Conservation (phyloP, 2,797 vertebrate species). For the Neostethus bicornis region DNA sequence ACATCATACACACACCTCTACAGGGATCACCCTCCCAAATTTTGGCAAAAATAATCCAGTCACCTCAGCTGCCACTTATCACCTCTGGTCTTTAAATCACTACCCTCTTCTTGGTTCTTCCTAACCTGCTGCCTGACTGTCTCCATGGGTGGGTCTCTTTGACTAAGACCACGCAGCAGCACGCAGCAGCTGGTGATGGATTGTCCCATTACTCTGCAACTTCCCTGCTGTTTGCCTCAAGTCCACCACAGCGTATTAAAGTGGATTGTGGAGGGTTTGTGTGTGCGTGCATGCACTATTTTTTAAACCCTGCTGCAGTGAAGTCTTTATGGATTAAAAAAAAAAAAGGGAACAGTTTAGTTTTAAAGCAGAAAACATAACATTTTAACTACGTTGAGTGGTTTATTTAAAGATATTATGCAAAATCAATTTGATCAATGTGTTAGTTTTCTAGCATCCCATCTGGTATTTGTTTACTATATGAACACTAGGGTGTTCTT, state of each 20-base stretch:
- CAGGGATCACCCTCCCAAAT: slow-evolving; percentile 2
- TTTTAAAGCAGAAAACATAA: no score
- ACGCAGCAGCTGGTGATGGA: slow-evolving; percentile 69
- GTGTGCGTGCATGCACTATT: slow-evolving; percentile 1
- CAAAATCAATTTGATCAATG: no score
- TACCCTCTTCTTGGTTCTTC: slow-evolving; percentile 43
- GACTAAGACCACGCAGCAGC: slow-evolving; percentile 65
- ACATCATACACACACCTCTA: not conserved
- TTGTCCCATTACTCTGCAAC: slow-evolving; percentile 74
- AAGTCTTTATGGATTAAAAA: slow-evolving; percentile 13
- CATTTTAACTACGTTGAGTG: no score
- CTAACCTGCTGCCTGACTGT: slow-evolving; percentile 40
- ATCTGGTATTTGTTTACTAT: no score
- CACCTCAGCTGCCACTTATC: slow-evolving; percentile 33
- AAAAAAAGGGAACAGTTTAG: slow-evolving; percentile 4
- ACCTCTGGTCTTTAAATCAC: slow-evolving; percentile 58
- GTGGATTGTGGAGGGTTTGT: slow-evolving; percentile 30
- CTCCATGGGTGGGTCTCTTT: slow-evolving; percentile 64
- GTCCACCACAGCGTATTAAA: slow-evolving; percentile 47
- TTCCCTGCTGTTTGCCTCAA: slow-evolving; percentile 64
- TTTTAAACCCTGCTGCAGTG: slow-evolving; percentile 14
- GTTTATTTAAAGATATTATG: no score
- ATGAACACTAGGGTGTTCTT: no score
- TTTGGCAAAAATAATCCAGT: slow-evolving; percentile 17
- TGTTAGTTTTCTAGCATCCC: no score